Evolutionary conservation across 2,888 invertebrate genomes (phyloP), one percentile per base, ranked within the genome.

Genomic region (Nomada ferruginata): DNA sequence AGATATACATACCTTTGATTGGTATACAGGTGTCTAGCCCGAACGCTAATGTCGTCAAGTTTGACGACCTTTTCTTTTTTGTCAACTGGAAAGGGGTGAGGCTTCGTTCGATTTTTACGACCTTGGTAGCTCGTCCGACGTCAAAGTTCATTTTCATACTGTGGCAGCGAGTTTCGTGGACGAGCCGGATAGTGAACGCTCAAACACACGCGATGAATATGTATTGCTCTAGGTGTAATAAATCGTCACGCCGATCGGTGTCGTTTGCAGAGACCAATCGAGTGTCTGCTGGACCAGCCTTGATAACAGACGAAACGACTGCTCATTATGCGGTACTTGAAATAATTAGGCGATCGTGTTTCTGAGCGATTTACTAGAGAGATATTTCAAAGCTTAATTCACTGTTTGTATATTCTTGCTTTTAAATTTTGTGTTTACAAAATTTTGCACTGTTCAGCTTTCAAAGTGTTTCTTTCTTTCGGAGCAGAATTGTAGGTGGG

Each of bases 11-110:
- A 68, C 53, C 42, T 76, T 75, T 63, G 47, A 65, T 85, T 76
- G 36, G 36, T 7, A 36, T 68, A 53, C 52, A 15, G 64, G 72
- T n/a, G 53, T 71, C 63, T 47, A 55, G 23, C 18, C 10, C 13
- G 70, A 47, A 53, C 42, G 61, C 68, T 73, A 76, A 61, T 61
- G 61, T 75, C 74, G 73, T 50, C 68, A 59, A 55, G 74, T 84
- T 82, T 82, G 78, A 82, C 77, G 79, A 86, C 50, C 78, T 76
- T 80, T 77, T 81, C n/a, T 77, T 83, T 80, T 57, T 72, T 57
- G 13, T 69, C 60, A 11, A 52, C 68, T 29, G 53, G 59, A 15
- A 36, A 29, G 52, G 52, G 59, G 72, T 44, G 52, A 29, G 65
- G 42, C 13, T 15, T 75, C 65, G 79, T 55, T 77, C 60, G 65